Base-by-base conservation (phyloP, 2,888 invertebrate species). In the Xanthostigma xanthostigma region DNA sequence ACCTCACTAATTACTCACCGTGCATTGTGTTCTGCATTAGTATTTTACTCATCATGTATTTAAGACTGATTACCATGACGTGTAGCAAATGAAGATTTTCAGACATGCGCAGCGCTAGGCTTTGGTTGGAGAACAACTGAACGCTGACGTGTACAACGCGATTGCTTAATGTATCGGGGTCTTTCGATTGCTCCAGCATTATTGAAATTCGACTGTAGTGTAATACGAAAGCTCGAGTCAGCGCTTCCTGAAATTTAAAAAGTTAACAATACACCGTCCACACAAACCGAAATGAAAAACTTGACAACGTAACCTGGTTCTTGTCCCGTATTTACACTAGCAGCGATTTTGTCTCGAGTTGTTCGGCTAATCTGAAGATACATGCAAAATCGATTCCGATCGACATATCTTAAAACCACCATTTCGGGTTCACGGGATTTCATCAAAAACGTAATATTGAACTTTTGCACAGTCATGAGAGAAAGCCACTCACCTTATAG, bases 81-180 rank as follows among this genome's bases (percentile, higher is more conserved):
- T 93, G 90, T 9, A 97, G 74, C 27, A 97, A 73, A 58, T 89
- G 86, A 48, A 91, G 74, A 58, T 93, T 85, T 59, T 91, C 84
- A 6, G 91, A 90, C 86, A 96, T 94, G 60, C 86, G 79, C 39
- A 87, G 71, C 2, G 96, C 94, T 13, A 96, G 71, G 46, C 84
- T 82, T 65, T 95, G 91, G 67, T 95, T 96, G 55, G 91, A 91
- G 73, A 97, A 95, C 49, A 97, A 71, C 69, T 97, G 87, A 5
- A 97, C 97, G 59, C 92, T 93, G 69, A 97, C 94, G 69, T 97
- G 97, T 1, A 97, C 95, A 1, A 97, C 93, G 44, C 95, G 79
- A 72, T 95, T 95, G 59, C 93, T 92, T 3, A 96, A 72, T 5
- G 88, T 91, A 64, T 94, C 93, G 0, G 91, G 88, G 73, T 92